Evolutionary conservation across 2,888 invertebrate genomes (phyloP), one percentile per base, ranked within the genome.

Genomic region (Gastrophysa polygoni): DNA sequence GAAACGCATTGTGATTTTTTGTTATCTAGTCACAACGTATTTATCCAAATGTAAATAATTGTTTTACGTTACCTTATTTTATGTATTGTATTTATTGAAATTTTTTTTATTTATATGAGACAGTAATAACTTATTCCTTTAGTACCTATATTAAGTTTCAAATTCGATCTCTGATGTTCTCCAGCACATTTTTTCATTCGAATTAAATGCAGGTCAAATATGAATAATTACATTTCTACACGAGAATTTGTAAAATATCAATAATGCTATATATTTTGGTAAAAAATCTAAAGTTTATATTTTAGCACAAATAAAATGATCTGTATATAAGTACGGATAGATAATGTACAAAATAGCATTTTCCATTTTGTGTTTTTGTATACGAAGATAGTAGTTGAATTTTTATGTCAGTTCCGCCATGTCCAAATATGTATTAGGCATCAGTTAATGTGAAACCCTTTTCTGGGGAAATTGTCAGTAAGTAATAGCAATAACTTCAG

Each of bases 191-290:
- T 70, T 68, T 56, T n/a, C n/a, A 59, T 62, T 69, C 59, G 57
- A 57, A 59, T 18, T 44, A 62, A 58, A 47, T 66, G 69, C 74
- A 73, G 79, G 78, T 79, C 79, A 79, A 78, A 78, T 78, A 77
- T 76, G 72, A 72, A 74, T 72, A 71, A 72, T 73, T 71, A 68
- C 73, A 72, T 74, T 74, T 74, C 74, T 78, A 75, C 77, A 75
- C 76, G 76, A 76, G 62, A 66, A 66, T 58, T 69, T 73, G 72
- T 73, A 74, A 71, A 74, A 74, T 76, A 78, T 78, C 76, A 77
- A 76, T 76, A 72, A 38, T 14, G 38, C 70, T 71, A 72, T 77
- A 77, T 79, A 79, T 79, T 79, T 79, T 79, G 78, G 75, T 79
- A 78, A 77, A 71, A 72, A 73, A 72, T 71, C 73, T 74, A 76